Evolutionary conservation across 2,797 vertebrate genomes (phyloP).

Genomic region (Clarias platycephalus): DNA sequence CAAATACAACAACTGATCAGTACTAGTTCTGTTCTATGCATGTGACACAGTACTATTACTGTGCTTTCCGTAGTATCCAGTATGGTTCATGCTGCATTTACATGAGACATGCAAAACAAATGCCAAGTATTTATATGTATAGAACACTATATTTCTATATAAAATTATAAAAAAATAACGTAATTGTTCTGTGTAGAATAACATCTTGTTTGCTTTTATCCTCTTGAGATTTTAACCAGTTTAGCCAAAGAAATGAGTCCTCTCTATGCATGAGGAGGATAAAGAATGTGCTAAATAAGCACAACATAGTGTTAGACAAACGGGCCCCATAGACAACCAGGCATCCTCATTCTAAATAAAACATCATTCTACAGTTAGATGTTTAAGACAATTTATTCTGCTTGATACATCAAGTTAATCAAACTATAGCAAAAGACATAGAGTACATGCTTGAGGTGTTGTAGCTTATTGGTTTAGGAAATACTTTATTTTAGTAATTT

Average conservation of each 20-base stretch:
- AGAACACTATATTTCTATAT: conserved; percentile 36
- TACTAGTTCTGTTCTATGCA: conserved; percentile 21
- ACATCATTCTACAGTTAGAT: conserved; percentile 1
- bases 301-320: conserved; percentile 52
- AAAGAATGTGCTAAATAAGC: conserved; percentile 58
- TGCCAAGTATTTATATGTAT: conserved; percentile 37
- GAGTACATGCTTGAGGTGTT: conserved; percentile 15
- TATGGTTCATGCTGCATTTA: conserved; percentile 24
- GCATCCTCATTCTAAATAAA: conserved; percentile 35
- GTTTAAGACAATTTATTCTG: background rate
- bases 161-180: conserved; percentile 39
- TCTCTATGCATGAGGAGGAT: conserved; percentile 48
- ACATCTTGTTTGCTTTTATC: conserved; percentile 31
- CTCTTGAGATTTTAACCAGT: conserved; percentile 31
- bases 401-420: background rate
- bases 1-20: conserved; percentile 14
- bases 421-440: background rate
- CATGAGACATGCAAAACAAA: conserved; percentile 39
- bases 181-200: conserved; percentile 34
- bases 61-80: conserved; percentile 25
- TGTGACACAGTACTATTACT: background rate
- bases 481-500: background rate
- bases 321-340: conserved; percentile 34
- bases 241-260: conserved; percentile 48
- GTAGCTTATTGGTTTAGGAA: conserved; percentile 2